Conservation (phyloP, 1,140 invertebrate species). For the Mactra quadrangularis region DNA sequence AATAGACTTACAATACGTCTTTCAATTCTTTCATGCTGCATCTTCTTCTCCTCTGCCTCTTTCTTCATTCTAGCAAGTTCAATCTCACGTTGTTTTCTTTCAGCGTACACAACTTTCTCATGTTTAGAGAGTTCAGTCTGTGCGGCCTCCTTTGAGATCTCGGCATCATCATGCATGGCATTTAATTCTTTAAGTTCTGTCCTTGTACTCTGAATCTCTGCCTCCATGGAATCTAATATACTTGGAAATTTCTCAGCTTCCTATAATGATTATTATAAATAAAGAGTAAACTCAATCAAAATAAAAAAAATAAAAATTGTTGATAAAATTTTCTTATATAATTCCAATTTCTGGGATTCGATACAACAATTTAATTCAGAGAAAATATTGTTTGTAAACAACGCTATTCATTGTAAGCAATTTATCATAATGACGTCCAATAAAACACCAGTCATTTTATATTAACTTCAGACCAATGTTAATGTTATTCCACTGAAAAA, state of each 20-base stretch:
- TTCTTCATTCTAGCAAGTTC: conserved; percentile 83
- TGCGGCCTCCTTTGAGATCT: conserved; percentile 80
- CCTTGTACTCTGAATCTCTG: conserved; percentile 75
- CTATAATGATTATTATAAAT: conserved; percentile 65
- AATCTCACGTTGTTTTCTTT: conserved; percentile 83
- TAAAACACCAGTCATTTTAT: too few relatives aligned
- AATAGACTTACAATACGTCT: conserved; percentile 81
- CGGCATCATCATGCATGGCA: conserved; percentile 82
- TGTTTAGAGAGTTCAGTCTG: conserved; percentile 78
- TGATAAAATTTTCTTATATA: too few relatives aligned
- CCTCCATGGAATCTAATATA: conserved; percentile 78
- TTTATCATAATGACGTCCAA: too few relatives aligned
- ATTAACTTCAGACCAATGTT: too few relatives aligned
- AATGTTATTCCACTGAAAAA: too few relatives aligned
- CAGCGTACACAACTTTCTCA: conserved; percentile 82
- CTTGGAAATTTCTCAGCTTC: conserved; percentile 79
- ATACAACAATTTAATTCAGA: too few relatives aligned
- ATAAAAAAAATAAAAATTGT: too few relatives aligned
- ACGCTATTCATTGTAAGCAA: too few relatives aligned
- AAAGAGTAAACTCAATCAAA: too few relatives aligned
- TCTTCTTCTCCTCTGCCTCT: conserved; percentile 84
- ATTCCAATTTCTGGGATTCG: too few relatives aligned
- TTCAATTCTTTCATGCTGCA: conserved; percentile 83
- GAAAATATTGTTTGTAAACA: too few relatives aligned
- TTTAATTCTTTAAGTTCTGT: conserved; percentile 81